These are phyloP conservation scores for Anhinga anhinga DNA, from an alignment of 2,113 vertebrate genomes.

Conservation along the genomic window DNA sequence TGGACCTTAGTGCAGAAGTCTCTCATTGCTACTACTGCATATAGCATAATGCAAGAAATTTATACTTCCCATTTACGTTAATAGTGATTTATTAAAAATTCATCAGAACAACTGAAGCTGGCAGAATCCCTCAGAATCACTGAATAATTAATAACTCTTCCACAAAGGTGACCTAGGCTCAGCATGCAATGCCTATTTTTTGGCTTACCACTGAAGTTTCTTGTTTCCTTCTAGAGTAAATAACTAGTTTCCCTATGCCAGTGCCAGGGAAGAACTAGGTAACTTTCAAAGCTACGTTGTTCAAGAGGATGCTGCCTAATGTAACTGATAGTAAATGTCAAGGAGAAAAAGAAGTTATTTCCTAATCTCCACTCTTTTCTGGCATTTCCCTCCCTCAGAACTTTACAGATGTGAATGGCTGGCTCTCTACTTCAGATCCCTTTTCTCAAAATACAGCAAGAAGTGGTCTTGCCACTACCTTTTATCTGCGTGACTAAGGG, in stretches of 20 bases:
- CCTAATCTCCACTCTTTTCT: not conserved
- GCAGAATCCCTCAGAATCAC: constrained; percentile 22
- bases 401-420: not conserved
- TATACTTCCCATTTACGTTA: constrained; percentile 55
- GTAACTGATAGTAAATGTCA: not conserved
- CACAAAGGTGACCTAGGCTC: constrained; percentile 52
- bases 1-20: not conserved
- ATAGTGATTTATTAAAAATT: constrained; percentile 63
- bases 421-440: not conserved
- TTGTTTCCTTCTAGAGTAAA: not conserved
- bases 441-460: not conserved
- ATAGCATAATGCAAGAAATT: constrained; percentile 45
- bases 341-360: not conserved
- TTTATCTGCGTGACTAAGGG: not conserved
- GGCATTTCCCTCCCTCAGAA: not conserved
- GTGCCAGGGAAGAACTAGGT: not conserved
- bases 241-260: not conserved
- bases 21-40: not conserved
- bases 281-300: not conserved
- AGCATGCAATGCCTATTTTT: not conserved
- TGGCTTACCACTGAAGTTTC: not conserved
- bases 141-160: constrained; percentile 51
- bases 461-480: not conserved
- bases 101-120: constrained; percentile 38
- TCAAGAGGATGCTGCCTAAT: not conserved